Evolutionary conservation across 2,797 vertebrate species (phyloP), one percentile per base, ranked within the genome.

Genomic region (Bovichtus variegatus): DNA sequence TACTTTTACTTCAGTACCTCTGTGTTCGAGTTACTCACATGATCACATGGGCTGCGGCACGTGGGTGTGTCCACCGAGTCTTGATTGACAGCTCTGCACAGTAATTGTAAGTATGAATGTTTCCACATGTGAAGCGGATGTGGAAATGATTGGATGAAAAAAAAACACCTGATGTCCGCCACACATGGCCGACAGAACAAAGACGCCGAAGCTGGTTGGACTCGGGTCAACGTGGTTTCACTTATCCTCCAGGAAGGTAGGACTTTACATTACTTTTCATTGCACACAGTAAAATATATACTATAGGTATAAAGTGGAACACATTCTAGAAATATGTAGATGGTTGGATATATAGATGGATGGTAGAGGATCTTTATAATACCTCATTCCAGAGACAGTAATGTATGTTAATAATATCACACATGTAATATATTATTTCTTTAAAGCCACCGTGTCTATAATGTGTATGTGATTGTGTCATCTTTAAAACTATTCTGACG

Each of bases 71-170:
- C 16, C 53, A 31, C 2, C 57, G 72, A 29, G 57, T 44, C 12
- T 25, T 73, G 72, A 88, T 47, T 83, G 84, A 86, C 85, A 69
- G 76, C 44, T 55, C 65, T 69, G 64, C 71, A 47, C 74, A 66
- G 65, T 73, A 78, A 84, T 89, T 68, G 34, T 66, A 72, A 9
- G 58, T 71, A 68, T 85, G 83, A 93, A 76, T 40, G 78, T 78
- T 92, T 90, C 90, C 91, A 91, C 75, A 86, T 92, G 88, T 71
- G 79, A 76, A 51, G 50, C 6, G 38, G 66, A 86, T 73, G 76
- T 25, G 71, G 78, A 76, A 63, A 44, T 71, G 74, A 83, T 75
- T 59, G 78, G 65, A 62, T 66, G 62, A 80, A 81, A 75, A 81
- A 81, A 75, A 82, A 69, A 81, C 75, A 78, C 70, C 71, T 59